These are phyloP conservation scores for Drosophila mimica DNA, from an alignment of 2,888 invertebrate genomes.

Conservation along the genomic window DNA sequence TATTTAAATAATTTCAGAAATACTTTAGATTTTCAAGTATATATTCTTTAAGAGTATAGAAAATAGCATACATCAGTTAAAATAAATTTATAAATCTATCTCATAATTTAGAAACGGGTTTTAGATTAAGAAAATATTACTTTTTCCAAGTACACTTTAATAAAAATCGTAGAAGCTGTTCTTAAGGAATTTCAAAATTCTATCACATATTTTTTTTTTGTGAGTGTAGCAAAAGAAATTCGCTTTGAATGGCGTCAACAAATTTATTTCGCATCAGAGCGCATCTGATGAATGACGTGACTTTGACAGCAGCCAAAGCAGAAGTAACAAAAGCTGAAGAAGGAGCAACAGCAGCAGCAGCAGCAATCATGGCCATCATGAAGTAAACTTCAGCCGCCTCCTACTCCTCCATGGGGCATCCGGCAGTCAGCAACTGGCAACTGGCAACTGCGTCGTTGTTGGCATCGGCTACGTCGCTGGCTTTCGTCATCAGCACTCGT, in stretches of 20 bases:
- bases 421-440: conserved; percentile 56
- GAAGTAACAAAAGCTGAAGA: conserved; percentile 11
- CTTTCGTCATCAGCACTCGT: conserved; percentile 45
- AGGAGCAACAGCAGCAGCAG: conserved; percentile 6
- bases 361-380: conserved; percentile 30
- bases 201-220: background rate
- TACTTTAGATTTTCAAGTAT: background rate
- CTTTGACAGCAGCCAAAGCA: conserved; percentile 48
- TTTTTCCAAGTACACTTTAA: background rate
- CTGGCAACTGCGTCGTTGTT: conserved; percentile 33
- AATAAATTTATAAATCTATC: too few relatives aligned
- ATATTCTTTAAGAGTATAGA: background rate
- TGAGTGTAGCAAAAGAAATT: conserved; percentile 42
- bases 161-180: background rate
- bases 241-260: conserved; percentile 67
- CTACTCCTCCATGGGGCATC: conserved; percentile 39
- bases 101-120: background rate
- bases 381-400: background rate
- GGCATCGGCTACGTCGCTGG: conserved; percentile 20
- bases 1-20: background rate
- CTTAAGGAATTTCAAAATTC: background rate
- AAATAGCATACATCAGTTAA: background rate
- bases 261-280: conserved; percentile 70
- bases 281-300: conserved; percentile 75
- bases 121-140: background rate